phyloP scores from a whole-genome alignment of 2,797 vertebrate species.

The Cichlasoma orientale region DNA sequence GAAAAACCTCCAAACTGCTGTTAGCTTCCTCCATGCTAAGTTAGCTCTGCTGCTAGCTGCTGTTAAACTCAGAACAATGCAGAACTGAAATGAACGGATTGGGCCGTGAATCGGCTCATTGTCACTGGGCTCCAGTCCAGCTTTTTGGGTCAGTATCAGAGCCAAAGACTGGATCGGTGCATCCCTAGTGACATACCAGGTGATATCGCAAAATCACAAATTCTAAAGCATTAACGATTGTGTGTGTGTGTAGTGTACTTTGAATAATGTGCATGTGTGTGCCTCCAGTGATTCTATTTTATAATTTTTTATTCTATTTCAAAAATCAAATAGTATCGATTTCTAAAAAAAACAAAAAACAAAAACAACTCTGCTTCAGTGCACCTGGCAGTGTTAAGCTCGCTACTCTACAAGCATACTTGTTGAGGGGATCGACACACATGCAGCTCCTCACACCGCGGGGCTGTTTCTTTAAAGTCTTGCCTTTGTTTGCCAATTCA shows the following conservation, averaged over 20 bases:
- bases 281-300: neutral
- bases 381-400: neutral
- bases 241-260: neutral
- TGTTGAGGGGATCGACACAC: neutral
- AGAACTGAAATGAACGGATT: too few species aligned
- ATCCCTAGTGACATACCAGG: neutral
- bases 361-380: neutral
- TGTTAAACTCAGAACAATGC: too few species aligned
- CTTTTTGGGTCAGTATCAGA: neutral
- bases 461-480: constrained; percentile 26
- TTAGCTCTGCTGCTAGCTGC: neutral
- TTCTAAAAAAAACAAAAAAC: neutral
- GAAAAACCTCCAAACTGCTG: neutral
- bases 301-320: neutral
- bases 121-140: fast-evolving
- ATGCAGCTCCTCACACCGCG: neutral
- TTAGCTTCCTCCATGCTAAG: neutral
- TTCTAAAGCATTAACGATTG: neutral
- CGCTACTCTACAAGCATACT: neutral
- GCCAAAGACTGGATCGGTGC: neutral
- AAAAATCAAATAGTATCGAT: neutral
- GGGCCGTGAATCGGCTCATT: neutral
- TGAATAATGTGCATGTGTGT: neutral
- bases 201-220: neutral
- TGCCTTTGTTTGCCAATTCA: constrained; percentile 72